Evolutionary conservation across 2,797 vertebrate species (phyloP).

Genomic region (Protonibea diacanthus): DNA sequence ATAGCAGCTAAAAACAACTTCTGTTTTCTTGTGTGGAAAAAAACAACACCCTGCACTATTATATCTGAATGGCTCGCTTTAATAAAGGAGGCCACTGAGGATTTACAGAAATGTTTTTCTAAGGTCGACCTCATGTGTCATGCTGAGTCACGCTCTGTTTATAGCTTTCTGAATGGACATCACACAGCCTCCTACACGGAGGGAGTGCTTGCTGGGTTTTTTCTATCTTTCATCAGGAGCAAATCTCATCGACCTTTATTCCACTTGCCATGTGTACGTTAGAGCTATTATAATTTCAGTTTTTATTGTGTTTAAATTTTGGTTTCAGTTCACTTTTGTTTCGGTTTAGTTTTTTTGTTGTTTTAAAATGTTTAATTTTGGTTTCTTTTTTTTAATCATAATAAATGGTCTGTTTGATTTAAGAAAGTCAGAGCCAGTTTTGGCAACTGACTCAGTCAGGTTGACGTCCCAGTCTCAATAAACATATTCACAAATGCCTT

Average conservation of each 20-base stretch:
- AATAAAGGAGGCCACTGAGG: conserved; percentile 38
- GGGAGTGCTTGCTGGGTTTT: conserved; percentile 23
- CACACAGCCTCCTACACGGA: conserved; percentile 31
- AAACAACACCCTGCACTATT: conserved; percentile 41
- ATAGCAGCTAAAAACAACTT: conserved; percentile 44
- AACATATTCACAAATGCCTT: no score
- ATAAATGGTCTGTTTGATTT: no score
- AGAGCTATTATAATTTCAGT: no score
- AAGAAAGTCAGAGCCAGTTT: no score
- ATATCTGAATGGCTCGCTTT: conserved; percentile 48
- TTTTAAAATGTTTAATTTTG: no score
- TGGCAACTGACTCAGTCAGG: no score
- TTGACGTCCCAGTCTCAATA: no score
- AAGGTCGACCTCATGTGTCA: conserved; percentile 45
- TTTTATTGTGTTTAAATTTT: no score
- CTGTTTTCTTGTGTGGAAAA: conserved; percentile 16
- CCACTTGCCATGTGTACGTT: background rate
- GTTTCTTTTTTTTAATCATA: no score
- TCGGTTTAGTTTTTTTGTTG: no score
- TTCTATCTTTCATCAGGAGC: conserved; percentile 7
- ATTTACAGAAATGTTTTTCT: conserved; percentile 58
- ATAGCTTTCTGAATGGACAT: conserved; percentile 50
- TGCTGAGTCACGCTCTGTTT: conserved; percentile 60
- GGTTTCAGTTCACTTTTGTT: no score
- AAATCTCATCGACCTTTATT: conserved; percentile 15